Conservation (phyloP, 2,888 invertebrate species). For the Phalangium opilio region DNA sequence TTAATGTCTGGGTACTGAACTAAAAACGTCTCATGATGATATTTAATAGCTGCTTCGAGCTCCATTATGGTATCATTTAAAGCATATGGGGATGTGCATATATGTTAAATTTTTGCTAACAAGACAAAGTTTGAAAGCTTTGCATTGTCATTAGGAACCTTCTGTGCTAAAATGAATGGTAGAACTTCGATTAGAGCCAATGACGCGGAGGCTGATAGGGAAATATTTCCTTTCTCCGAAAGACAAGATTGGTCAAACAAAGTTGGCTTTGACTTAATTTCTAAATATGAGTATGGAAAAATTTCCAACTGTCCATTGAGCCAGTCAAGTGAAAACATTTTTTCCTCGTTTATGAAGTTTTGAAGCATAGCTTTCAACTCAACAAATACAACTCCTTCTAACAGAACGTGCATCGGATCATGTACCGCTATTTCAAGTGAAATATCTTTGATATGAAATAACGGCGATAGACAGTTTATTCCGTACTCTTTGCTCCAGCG, state of each 20-base stretch:
- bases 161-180: conserved; percentile 3
- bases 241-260: conserved; percentile 1
- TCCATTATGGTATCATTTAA: neutral
- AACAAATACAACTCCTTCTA: conserved; percentile 1
- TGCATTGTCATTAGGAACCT: neutral
- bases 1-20: neutral
- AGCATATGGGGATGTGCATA: conserved; percentile 6
- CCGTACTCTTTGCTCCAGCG: neutral
- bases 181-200: neutral
- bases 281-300: neutral
- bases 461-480: neutral
- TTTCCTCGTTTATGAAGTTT: neutral
- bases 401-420: conserved; percentile 3
- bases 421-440: neutral
- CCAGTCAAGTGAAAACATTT: conserved; percentile 1
- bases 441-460: no score
- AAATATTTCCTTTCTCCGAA: neutral
- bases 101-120: conserved; percentile 3
- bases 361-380: conserved; percentile 4
- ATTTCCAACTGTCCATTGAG: neutral
- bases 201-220: neutral
- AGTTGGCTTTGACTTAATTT: conserved; percentile 2
- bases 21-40: conserved; percentile 2
- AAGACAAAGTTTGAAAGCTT: conserved; percentile 3
- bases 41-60: neutral